Evolutionary conservation across 2,797 vertebrate species (phyloP).

Genomic region (Galago senegalensis): DNA sequence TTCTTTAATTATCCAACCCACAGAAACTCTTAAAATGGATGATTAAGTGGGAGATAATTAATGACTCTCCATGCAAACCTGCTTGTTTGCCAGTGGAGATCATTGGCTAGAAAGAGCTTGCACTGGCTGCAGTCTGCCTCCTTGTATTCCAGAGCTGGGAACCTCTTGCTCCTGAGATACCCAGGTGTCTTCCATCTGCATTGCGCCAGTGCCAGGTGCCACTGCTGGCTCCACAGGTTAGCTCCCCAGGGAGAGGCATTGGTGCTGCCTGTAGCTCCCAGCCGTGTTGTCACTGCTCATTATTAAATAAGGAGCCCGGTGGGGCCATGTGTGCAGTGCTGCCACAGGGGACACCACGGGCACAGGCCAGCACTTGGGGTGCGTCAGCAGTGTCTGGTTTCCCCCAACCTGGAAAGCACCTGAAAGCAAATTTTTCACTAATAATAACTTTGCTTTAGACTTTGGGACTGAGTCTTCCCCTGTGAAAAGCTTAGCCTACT

Average conservation of each 20-base stretch:
- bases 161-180: not conserved
- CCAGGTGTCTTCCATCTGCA: not conserved
- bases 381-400: not conserved
- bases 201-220: fast-evolving
- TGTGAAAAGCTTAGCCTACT: not conserved
- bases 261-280: not conserved
- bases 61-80: conserved; percentile 55
- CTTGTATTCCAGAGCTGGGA: not conserved
- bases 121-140: not conserved
- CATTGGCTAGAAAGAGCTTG: not conserved
- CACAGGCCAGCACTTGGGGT: not conserved
- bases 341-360: fast-evolving
- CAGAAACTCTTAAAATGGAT: conserved; percentile 72
- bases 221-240: fast-evolving
- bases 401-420: not conserved
- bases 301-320: fast-evolving
- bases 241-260: not conserved
- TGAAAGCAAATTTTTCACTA: not conserved
- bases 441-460: not conserved
- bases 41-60: conserved; percentile 75
- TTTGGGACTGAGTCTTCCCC: not conserved
- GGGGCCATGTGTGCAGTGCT: fast-evolving
- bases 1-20: conserved; percentile 78
- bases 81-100: conserved; percentile 63
- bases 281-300: not conserved